Percentiles rank a stretch among this genome's conserved stretches.
These are phyloP conservation scores for Baronia brevicornis DNA, from an alignment of 2,888 invertebrate genomes.

Conservation along the genomic window DNA sequence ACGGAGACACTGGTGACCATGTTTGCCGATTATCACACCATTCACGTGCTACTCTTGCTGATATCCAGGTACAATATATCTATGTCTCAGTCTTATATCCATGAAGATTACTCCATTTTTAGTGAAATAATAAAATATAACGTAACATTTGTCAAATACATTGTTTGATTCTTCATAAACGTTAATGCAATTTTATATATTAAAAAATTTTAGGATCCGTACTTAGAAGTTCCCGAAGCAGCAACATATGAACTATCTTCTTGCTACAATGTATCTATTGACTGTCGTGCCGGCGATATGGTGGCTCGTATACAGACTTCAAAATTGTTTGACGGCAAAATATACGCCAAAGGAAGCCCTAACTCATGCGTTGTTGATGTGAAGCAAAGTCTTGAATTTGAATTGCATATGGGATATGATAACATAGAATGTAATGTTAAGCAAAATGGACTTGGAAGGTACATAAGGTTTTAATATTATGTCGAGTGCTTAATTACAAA, in stretches of 20 bases:
- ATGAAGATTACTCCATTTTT: too few relatives aligned
- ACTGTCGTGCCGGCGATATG: conserved; percentile 95
- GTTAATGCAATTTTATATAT: conserved; percentile 17
- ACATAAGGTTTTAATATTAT: conserved; percentile 26
- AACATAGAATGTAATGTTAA: conserved; percentile 95
- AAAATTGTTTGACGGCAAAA: conserved; percentile 94
- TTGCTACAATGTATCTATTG: conserved; percentile 95
- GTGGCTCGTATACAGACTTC: conserved; percentile 93
- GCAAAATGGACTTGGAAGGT: conserved; percentile 89
- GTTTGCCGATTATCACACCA: conserved; percentile 95
- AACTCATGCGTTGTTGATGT: conserved; percentile 94
- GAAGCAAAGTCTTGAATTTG: conserved; percentile 90
- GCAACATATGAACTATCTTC: conserved; percentile 94
- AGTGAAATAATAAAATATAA: too few relatives aligned
- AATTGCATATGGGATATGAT: conserved; percentile 93
- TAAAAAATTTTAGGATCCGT: conserved; percentile 89
- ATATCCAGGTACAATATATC: conserved; percentile 89
- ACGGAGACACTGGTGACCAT: conserved; percentile 94
- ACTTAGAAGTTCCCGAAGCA: conserved; percentile 92
- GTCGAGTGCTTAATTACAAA: background rate
- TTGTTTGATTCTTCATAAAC: too few relatives aligned
- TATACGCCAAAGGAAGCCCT: conserved; percentile 95
- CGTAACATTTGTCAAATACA: too few relatives aligned
- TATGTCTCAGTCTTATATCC: too few relatives aligned
- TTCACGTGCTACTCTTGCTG: conserved; percentile 89